Evolutionary conservation across 2,797 vertebrate species (phyloP).

Genomic region (Decapterus maruadsi): DNA sequence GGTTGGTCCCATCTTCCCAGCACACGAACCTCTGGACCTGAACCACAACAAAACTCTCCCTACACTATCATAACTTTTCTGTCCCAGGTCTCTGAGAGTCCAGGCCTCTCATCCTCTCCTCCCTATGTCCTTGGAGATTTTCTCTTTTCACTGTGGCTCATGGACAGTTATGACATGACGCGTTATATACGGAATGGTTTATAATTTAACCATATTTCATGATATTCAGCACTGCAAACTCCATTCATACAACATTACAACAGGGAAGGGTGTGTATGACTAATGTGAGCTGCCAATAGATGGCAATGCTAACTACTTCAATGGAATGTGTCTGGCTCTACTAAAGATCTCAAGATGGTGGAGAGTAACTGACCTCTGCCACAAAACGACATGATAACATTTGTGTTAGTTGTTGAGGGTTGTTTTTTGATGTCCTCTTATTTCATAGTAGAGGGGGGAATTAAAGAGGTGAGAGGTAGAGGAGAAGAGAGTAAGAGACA

Average conservation of each 20-base stretch:
- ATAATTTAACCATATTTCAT: slow-evolving; percentile 4
- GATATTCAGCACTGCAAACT: background rate
- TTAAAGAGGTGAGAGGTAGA: background rate
- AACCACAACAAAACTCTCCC: too few species aligned
- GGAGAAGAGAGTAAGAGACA: background rate
- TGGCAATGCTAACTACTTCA: slow-evolving; percentile 29
- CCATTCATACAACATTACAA: background rate
- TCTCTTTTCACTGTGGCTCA: too few species aligned
- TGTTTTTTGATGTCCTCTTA: background rate
- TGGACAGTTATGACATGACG: slow-evolving; percentile 10
- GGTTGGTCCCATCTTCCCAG: too few species aligned
- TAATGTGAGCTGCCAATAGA: slow-evolving; percentile 28
- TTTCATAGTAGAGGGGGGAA: background rate
- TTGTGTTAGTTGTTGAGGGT: background rate
- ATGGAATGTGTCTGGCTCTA: background rate
- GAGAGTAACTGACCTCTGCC: background rate
- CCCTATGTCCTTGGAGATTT: too few species aligned
- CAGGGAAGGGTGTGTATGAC: background rate
- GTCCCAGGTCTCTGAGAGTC: too few species aligned
- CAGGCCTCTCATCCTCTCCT: too few species aligned
- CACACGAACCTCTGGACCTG: too few species aligned
- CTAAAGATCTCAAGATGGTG: background rate
- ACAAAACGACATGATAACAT: background rate
- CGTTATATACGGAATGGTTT: background rate
- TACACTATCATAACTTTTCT: too few species aligned